Percentiles rank a stretch among this genome's conserved stretches.
phyloP scores from a whole-genome alignment of 2,797 vertebrate genomes.

The Phataginus tricuspis region DNA sequence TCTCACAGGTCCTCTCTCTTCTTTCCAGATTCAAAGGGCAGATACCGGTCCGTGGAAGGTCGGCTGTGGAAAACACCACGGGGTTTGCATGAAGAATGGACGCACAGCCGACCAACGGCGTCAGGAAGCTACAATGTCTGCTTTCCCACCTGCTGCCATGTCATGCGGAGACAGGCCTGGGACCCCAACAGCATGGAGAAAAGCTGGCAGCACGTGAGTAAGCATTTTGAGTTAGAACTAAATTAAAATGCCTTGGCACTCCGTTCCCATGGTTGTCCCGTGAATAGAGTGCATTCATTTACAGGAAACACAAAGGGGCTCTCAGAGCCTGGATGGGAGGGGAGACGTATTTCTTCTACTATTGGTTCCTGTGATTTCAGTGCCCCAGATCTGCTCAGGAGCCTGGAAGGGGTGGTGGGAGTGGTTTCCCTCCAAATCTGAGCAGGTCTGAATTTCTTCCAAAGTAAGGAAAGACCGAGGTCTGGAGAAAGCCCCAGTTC shows the following conservation, averaged over 20 bases:
- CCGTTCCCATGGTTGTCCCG: slow-evolving; percentile 43
- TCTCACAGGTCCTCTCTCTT: not conserved
- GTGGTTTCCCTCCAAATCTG: no score
- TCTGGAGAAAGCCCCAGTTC: not conserved
- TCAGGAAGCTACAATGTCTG: not conserved
- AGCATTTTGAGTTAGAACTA: slow-evolving; percentile 40
- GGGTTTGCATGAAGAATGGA: not conserved
- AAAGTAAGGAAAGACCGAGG: not conserved
- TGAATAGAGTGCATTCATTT: not conserved
- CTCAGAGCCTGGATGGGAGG: not conserved
- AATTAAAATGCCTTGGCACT: not conserved
- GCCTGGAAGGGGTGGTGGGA: not conserved
- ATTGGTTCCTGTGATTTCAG: not conserved
- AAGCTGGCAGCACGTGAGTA: not conserved
- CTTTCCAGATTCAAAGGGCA: not conserved
- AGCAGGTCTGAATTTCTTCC: not conserved
- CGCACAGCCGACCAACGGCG: fast-evolving
- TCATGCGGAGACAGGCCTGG: fast-evolving
- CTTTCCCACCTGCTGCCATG: not conserved
- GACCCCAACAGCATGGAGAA: not conserved
- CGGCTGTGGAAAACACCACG: no score
- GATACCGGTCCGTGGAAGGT: not conserved
- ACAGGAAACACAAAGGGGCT: not conserved
- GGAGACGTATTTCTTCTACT: not conserved
- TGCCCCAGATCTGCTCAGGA: fast-evolving